These are phyloP conservation scores for Agapornis canus DNA, from an alignment of 2,797 vertebrate species.

Conservation along the genomic window DNA sequence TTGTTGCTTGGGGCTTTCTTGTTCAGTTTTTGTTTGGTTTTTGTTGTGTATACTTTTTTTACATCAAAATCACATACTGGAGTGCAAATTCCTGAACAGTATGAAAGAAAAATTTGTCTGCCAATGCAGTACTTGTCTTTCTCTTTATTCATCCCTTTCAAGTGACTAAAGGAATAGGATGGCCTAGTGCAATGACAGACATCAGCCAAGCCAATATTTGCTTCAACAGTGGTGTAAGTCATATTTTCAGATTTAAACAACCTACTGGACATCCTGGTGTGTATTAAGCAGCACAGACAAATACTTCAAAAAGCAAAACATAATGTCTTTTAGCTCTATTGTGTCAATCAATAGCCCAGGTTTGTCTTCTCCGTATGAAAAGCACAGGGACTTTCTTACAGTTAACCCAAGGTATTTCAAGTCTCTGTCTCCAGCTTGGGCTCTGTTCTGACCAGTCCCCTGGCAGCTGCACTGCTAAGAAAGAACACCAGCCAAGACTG, in stretches of 20 bases:
- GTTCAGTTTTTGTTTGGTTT: background rate
- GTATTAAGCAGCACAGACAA: background rate
- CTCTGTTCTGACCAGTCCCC: background rate
- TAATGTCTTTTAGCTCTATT: background rate
- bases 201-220: background rate
- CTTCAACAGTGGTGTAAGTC: background rate
- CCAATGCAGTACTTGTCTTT: background rate
- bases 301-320: background rate
- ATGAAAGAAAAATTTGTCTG: background rate
- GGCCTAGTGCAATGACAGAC: background rate
- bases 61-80: background rate
- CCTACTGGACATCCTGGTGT: background rate
- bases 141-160: background rate
- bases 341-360: background rate
- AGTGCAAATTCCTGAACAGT: background rate
- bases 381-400: background rate
- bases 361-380: background rate
- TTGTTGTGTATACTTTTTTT: background rate
- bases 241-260: background rate
- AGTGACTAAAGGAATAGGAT: background rate
- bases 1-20: background rate
- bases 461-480: background rate
- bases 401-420: background rate
- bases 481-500: background rate
- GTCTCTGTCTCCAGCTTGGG: background rate